Evolutionary conservation across 64 coral and sea anemone species (phyloP), one percentile per base, ranked within the genome.

Genomic region (Hydrozoanthus tunicans): DNA sequence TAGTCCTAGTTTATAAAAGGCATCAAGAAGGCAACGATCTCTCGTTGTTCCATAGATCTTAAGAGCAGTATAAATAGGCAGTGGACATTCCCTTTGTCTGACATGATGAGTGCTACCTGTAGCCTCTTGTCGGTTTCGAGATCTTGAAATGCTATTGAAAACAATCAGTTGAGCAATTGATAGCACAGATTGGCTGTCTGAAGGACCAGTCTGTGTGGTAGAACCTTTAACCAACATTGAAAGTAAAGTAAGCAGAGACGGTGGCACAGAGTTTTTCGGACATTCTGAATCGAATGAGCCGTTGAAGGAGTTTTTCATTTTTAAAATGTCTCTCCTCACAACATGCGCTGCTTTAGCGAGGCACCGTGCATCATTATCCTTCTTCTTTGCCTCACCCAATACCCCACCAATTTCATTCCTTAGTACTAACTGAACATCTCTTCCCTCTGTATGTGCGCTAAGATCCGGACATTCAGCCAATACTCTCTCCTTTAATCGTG

Each of bases 1-100:
- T 70, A 90, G 11, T 1, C 90, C 94, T 4, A 95, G n/a, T 4
- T 90, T 90, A 65, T 70, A 95, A 11, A 95, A 78, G 25, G 80
- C 15, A 20, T 95, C 85, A 7, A 95, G 60, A 13, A 95, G 79
- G 66, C 20, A 24, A 69, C 56, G 89, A 17, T 70, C 79, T 60
- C 94, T 84, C 12, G 94, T 95, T 70, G 78, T 1, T 24, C 71
- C 85, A 20, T 95, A 90, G 12, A 95, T 95, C 80, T 92, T 92
- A 5, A 90, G 56, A 23, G 79, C 94, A n/a, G 70, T 74, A 51
- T 84, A 95, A 73, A 73, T 73, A 20, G 93, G 93, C 3, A 94
- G 80, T 17, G 88, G 93, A 77, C 82, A 94, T 52, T 94, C 93
- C 51, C 80, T 91, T 9, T 59, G 6, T 79, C 82, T 59, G 56